These are phyloP conservation scores for Alexandromys fortis DNA, from an alignment of 2,113 vertebrate species.

Conservation along the genomic window DNA sequence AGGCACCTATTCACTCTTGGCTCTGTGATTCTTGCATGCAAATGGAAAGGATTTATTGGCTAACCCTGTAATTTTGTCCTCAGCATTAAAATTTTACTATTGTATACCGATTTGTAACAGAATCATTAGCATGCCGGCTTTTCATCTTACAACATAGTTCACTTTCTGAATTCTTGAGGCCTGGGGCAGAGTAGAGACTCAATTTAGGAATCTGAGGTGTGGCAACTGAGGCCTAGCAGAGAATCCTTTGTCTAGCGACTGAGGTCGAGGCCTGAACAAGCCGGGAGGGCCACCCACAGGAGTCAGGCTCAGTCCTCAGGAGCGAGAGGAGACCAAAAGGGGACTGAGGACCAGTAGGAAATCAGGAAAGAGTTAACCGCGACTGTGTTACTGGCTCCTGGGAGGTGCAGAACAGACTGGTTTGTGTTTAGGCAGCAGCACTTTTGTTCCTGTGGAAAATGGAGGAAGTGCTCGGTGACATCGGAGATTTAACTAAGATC, in stretches of 20 bases:
- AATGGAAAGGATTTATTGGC: not conserved
- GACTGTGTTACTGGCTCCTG: not conserved
- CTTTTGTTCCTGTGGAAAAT: not conserved
- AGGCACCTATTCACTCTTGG: not conserved
- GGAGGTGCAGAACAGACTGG: not conserved
- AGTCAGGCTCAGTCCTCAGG: not conserved
- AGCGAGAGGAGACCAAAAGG: not conserved
- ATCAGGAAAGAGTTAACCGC: not conserved
- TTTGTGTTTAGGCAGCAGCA: not conserved
- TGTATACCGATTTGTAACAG: not conserved
- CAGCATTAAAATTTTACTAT: not conserved
- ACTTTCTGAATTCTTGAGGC: not conserved
- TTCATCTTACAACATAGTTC: not conserved
- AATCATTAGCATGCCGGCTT: not conserved
- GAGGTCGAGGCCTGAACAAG: not conserved
- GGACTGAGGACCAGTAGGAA: not conserved
- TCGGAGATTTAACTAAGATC: not conserved
- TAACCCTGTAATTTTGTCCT: not conserved
- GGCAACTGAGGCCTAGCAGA: not conserved
- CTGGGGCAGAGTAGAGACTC: not conserved
- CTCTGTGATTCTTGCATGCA: not conserved
- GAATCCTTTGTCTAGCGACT: not conserved
- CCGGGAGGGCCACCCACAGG: rapidly evolving
- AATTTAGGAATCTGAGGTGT: not conserved
- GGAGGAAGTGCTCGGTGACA: not conserved